Conservation (phyloP, 1,140 invertebrate genomes). For the Glomeris maerens region DNA sequence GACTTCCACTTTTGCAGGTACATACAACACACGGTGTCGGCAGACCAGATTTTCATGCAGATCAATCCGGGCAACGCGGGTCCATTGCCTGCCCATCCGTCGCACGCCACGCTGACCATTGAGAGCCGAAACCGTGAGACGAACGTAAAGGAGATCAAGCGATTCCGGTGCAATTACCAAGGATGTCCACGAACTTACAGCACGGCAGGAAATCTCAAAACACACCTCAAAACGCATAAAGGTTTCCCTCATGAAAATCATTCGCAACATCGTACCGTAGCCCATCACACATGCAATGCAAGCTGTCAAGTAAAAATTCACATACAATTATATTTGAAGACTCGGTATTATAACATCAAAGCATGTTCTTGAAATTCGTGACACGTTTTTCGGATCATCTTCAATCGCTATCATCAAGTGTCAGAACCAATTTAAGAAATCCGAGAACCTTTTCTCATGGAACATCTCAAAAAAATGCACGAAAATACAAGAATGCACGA, state of each 20-base stretch:
- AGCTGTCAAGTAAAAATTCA: no score
- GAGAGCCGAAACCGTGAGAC: slow-evolving; percentile 46
- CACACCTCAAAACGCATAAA: slow-evolving; percentile 91
- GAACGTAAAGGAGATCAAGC: slow-evolving; percentile 47
- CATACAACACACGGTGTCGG: slow-evolving; percentile 48
- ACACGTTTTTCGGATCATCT: no score
- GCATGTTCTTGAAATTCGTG: no score
- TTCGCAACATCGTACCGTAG: slow-evolving; percentile 11
- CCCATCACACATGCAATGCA: no score
- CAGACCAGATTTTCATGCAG: slow-evolving; percentile 52
- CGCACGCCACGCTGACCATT: slow-evolving; percentile 49
- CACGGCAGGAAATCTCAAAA: slow-evolving; percentile 83
- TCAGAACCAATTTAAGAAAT: no score
- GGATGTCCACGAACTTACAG: slow-evolving; percentile 81
- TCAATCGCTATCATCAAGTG: no score
- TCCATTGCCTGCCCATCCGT: slow-evolving; percentile 45
- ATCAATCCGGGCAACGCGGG: slow-evolving; percentile 43
- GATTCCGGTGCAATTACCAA: slow-evolving; percentile 75
- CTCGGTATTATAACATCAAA: no score
- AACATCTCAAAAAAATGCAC: no score
- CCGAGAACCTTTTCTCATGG: no score
- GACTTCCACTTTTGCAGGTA: slow-evolving; percentile 45
- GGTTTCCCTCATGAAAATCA: slow-evolving; percentile 38
- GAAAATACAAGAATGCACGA: no score
- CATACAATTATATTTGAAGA: no score